Evolutionary conservation across 2,797 vertebrate species (phyloP).

Genomic region (Hypotaenidia philippensis): DNA sequence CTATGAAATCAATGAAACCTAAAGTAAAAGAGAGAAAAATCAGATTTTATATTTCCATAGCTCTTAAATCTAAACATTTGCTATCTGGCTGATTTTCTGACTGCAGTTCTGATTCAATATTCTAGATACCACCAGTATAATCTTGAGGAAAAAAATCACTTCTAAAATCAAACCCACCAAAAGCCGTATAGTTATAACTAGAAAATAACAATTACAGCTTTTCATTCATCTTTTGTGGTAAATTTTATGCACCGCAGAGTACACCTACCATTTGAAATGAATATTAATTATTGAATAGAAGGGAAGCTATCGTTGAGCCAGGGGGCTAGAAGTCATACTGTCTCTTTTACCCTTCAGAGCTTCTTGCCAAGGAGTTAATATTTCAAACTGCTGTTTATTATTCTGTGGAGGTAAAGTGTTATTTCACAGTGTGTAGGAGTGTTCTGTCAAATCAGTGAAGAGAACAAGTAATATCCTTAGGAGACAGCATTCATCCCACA

Average conservation of each 20-base stretch:
- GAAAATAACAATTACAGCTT: conserved; percentile 1
- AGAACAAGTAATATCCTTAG: conserved; percentile 72
- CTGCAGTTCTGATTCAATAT: neutral
- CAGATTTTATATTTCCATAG: neutral
- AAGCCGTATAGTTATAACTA: neutral
- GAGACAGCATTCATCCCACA: conserved; percentile 69
- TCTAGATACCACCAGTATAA: neutral
- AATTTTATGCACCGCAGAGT: neutral
- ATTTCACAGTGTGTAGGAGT: conserved; percentile 64
- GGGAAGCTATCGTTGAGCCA: conserved; percentile 4
- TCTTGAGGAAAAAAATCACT: neutral
- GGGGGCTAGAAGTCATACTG: neutral
- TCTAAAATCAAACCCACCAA: neutral
- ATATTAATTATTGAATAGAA: conserved; percentile 25
- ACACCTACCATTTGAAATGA: neutral
- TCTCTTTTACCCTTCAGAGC: neutral
- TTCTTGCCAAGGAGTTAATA: conserved; percentile 57
- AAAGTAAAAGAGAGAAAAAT: neutral
- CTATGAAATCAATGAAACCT: conserved; percentile 99
- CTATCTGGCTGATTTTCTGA: neutral
- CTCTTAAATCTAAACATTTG: neutral
- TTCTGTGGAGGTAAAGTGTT: conserved; percentile 69
- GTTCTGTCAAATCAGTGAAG: conserved; percentile 72
- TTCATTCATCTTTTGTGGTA: neutral
- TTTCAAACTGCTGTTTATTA: conserved; percentile 77